Evolutionary conservation across 2,888 invertebrate species (phyloP).

Genomic region (Carpatolechia fugitivella): DNA sequence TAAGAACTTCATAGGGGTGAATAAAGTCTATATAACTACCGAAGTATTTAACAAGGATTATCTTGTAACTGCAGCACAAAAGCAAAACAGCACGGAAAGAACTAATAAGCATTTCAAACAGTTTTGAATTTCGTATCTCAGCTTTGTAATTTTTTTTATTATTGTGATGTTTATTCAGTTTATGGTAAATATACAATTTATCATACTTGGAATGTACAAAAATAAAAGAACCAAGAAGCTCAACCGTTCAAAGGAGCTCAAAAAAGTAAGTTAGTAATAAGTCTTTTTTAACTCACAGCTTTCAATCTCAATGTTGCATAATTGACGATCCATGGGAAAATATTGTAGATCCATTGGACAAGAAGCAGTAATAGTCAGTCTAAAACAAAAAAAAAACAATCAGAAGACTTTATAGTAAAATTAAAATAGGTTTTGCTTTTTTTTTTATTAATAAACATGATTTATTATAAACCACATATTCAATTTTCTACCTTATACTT

Average conservation of each 20-base stretch:
- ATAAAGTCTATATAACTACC: constrained; percentile 42
- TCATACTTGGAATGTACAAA: too few relatives aligned
- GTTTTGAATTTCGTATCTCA: background rate
- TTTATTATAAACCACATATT: too few relatives aligned
- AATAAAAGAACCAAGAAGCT: too few relatives aligned
- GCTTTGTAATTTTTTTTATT: background rate
- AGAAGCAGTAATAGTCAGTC: constrained; percentile 96
- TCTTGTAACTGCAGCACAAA: constrained; percentile 29
- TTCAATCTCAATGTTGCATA: constrained; percentile 97
- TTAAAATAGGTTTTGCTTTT: too few relatives aligned
- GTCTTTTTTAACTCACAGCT: constrained; percentile 90
- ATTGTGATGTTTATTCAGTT: background rate
- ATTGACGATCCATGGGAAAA: constrained; percentile 97
- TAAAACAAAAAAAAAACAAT: constrained; percentile 60
- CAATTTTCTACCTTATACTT: constrained; percentile 92
- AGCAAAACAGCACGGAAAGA: constrained; percentile 8
- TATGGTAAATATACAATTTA: background rate
- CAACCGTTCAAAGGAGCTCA: background rate
- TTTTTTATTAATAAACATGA: too few relatives aligned
- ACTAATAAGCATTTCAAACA: background rate
- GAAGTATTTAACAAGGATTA: constrained; percentile 31
- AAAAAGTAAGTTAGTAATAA: too few relatives aligned
- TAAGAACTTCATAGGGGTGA: constrained; percentile 39
- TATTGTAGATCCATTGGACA: constrained; percentile 98
- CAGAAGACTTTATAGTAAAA: background rate